Percentiles rank a stretch among this genome's conserved stretches.
Evolutionary conservation across 1,140 invertebrate species (phyloP).

Genomic region (Heterodera carotae): DNA sequence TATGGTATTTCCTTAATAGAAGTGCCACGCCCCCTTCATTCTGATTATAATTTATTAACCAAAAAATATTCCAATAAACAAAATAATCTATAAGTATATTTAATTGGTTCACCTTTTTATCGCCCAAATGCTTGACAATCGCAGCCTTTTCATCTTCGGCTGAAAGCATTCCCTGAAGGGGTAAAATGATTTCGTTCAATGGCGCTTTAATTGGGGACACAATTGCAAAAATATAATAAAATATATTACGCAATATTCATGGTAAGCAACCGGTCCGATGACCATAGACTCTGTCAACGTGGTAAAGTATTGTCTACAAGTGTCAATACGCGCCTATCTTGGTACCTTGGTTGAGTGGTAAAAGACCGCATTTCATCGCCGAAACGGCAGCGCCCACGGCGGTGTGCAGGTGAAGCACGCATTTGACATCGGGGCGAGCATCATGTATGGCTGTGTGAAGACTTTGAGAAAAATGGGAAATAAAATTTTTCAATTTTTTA

Average conservation of each 20-base stretch:
- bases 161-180: constrained; percentile 65
- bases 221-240: background rate
- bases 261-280: constrained; percentile 67
- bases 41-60: background rate
- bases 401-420: constrained; percentile 85
- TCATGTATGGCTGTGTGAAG: constrained; percentile 94
- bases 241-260: constrained; percentile 66
- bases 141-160: constrained; percentile 67
- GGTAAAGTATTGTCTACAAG: background rate
- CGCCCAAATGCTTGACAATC: constrained; percentile 67
- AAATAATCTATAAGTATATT: too few species aligned
- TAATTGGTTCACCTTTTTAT: constrained; percentile 38
- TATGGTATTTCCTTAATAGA: too few species aligned
- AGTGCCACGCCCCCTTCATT: too few species aligned
- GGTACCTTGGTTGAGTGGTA: constrained; percentile 57
- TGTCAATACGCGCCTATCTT: background rate
- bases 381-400: constrained; percentile 80
- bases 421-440: constrained; percentile 89
- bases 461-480: background rate
- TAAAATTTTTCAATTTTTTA: too few species aligned
- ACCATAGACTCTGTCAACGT: constrained; percentile 68
- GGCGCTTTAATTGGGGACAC: background rate
- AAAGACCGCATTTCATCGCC: constrained; percentile 68
- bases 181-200: background rate
- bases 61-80: too few species aligned